Base-by-base conservation (phyloP, 2,888 invertebrate genomes). In the Sepioteuthis lessoniana region DNA sequence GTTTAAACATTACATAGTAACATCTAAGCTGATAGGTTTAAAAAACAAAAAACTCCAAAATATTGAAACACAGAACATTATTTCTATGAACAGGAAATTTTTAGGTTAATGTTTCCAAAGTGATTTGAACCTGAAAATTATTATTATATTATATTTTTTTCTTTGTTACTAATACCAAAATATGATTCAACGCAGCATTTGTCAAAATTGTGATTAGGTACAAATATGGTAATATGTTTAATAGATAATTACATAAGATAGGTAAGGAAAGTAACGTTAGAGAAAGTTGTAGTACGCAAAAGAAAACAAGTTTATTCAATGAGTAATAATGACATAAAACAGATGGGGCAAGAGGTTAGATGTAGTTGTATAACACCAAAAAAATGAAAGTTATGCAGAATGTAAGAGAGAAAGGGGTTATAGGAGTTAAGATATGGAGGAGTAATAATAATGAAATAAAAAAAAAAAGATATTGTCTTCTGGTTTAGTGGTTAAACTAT, bases 221-320 rank as follows among this genome's bases (percentile, higher is more conserved):
- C 76, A 76, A 76, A 76, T 76, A 76, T 76, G 76, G 76, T 76
- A 76, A 76, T 3, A 35, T n/a, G 35, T 4, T n/a, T n/a, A 76
- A n/a, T 76, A 76, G n/a, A 76, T 76, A 76, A 13, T 35, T 76
- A 76, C 13, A 55, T 55, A 16, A 19, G 19, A 42, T 13, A 19
- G 47, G 47, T 47, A 47, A 55, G 21, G 4, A 21, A 55, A 55
- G 25, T 55, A 55, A 55, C 1, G 35, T 3, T 16, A 16, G 76
- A 76, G 35, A 76, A 76, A 76, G 13, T 76, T 76, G n/a, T n/a
- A 76, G 76, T 35, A 76, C 10, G n/a, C 35, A 76, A 76, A 35
- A 35, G 76, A 76, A 76, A 76, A 76, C n/a, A 76, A 76, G n/a
- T 76, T 76, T 76, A n/a, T 35, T 76, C 76, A 76, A 76, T 76